Percentiles rank a stretch among this genome's conserved stretches.
These are phyloP conservation scores for Aphis gossypii DNA, from an alignment of 1,140 invertebrate species.

Conservation along the genomic window DNA sequence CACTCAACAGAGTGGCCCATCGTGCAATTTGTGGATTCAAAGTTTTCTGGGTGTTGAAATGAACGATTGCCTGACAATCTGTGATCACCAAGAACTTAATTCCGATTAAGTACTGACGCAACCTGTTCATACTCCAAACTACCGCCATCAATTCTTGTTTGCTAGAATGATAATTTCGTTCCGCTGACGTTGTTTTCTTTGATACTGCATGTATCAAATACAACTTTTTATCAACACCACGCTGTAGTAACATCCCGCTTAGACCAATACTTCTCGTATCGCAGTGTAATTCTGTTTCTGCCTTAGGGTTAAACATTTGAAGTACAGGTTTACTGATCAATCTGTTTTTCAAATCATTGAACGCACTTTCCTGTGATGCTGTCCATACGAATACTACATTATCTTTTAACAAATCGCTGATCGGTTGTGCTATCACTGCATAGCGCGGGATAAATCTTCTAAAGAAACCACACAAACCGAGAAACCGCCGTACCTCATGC, in stretches of 20 bases:
- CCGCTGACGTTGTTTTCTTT: not conserved
- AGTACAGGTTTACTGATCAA: constrained; percentile 56
- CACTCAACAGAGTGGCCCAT: constrained; percentile 63
- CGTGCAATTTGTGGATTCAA: constrained; percentile 61
- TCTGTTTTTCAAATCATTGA: not conserved
- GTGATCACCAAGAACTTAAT: constrained; percentile 26
- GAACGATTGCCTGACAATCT: constrained; percentile 40
- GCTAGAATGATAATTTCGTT: not conserved
- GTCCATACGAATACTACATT: not conserved
- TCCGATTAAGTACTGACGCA: not conserved
- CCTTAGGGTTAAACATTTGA: not conserved
- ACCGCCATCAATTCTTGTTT: constrained; percentile 23
- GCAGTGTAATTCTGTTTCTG: constrained; percentile 47
- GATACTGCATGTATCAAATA: not conserved
- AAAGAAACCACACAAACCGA: not conserved
- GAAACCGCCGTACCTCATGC: not conserved
- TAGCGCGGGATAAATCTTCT: constrained; percentile 13
- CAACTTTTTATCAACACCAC: not conserved
- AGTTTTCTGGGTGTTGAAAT: constrained; percentile 54
- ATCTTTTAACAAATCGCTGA: not conserved
- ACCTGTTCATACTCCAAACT: not conserved
- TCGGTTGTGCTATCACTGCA: not conserved
- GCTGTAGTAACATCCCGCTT: constrained; percentile 34
- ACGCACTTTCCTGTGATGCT: not conserved
- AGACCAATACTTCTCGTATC: constrained; percentile 16